A percentile compares a stretch with the other conserved stretches of the same genome.
Evolutionary conservation across 2,797 vertebrate genomes (phyloP).

Genomic region (Bradypus variegatus): DNA sequence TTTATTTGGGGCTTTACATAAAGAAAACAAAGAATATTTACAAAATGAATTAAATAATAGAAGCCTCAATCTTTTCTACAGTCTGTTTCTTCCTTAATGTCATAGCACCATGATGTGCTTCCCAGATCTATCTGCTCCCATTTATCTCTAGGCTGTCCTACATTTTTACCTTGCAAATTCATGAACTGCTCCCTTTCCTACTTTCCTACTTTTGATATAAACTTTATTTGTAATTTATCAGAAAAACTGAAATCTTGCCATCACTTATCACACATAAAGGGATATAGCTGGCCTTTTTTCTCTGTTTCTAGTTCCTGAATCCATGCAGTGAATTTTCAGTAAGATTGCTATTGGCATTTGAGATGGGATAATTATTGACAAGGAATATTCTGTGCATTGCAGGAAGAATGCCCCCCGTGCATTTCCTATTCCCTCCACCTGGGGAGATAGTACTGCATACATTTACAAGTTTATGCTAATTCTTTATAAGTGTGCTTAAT

Average conservation of each 20-base stretch:
- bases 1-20: slow-evolving; percentile 15
- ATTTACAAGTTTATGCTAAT: background rate
- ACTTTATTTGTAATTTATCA: background rate
- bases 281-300: background rate
- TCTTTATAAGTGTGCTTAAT: background rate
- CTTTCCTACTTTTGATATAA: background rate
- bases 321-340: background rate
- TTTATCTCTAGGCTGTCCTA: background rate
- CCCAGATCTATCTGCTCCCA: background rate
- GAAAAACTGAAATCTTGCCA: background rate
- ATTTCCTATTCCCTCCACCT: too few relatives aligned
- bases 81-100: background rate
- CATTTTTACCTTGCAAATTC: background rate
- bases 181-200: background rate
- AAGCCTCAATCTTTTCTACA: background rate
- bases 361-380: too few relatives aligned
- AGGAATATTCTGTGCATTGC: too few relatives aligned
- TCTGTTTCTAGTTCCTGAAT: slow-evolving; percentile 6
- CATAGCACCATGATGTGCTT: background rate
- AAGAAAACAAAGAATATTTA: slow-evolving; percentile 6
- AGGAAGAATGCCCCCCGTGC: too few relatives aligned
- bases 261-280: background rate
- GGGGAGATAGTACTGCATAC: too few relatives aligned
- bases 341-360: too few relatives aligned
- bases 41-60: background rate